Evolutionary conservation across 92 coral and sea anemone genomes (phyloP), one percentile per base, ranked within the genome.

Genomic region (Palythoa grandiflora): DNA sequence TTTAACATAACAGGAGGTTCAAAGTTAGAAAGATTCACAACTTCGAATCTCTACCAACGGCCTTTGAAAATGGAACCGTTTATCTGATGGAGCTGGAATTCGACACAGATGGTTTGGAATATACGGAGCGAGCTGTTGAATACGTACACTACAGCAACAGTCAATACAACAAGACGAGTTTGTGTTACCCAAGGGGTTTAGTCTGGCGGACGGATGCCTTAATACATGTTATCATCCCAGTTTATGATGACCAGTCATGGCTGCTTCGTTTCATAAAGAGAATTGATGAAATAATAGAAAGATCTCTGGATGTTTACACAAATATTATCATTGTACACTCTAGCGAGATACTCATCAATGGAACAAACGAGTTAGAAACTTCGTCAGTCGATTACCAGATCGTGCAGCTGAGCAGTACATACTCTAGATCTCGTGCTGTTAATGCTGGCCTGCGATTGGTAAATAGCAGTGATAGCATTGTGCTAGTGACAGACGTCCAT

Each of bases 81-180:
- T 91, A 95, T 68, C 63, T 93, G 60, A 55, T 95, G 48, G 96
- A 93, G 54, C 16, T 95, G 5, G 94, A 95, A 39, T 87, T 95
- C 38, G 87, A 84, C 50, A 88, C 93, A 44, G 96, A 95, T 54
- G 98, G 92, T 6, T 89, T 95, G 38, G 96, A 95, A 84, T 93
- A 95, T 71, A 71, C 94, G 5, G 94, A 95, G 59, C 84, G 96
- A 77, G 84, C 87, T 9, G 89, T 83, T 10, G 96, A 93, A 48
- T 95, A 93, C 83, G 89, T 95, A 61, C 78, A 91, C 65, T 54
- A 84, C 35, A 75, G 83, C 28, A 79, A 37, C 63, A 15, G 78
- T 38, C 63, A 55, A 44, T 59, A 38, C 73, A 93, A 87, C 85
- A 6, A 57, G 7, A 48, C 77, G n/a, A 73, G 35, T 21, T 83